Conservation (phyloP, 2,797 vertebrate species). For the Forpus xanthops region DNA sequence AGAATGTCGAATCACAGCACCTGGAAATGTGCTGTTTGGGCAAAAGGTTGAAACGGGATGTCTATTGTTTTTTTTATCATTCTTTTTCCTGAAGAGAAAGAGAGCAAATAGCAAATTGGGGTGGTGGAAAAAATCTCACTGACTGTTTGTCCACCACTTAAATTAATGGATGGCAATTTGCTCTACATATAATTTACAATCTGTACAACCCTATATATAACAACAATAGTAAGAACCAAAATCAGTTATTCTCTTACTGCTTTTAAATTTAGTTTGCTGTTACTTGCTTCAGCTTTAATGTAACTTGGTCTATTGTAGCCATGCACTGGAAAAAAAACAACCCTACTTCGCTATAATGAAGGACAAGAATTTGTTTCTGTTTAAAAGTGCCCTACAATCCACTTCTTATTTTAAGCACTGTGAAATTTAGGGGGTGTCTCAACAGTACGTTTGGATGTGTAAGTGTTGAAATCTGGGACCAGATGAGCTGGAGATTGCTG, state of each 20-base stretch:
- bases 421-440: neutral
- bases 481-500: neutral
- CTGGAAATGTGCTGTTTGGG: neutral
- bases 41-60: neutral
- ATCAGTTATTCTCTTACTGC: neutral
- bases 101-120: neutral
- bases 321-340: rapidly evolving
- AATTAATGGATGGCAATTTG: neutral
- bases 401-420: neutral
- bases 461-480: neutral
- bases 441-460: neutral
- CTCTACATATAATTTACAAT: neutral
- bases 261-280: neutral
- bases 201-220: neutral
- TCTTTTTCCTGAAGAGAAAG: neutral
- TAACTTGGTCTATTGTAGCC: neutral
- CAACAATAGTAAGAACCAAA: neutral
- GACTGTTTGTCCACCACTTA: neutral
- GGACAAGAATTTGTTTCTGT: neutral
- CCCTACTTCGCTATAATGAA: neutral
- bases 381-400: neutral
- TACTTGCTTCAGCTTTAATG: neutral
- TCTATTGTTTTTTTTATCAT: neutral
- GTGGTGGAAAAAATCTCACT: rapidly evolving
- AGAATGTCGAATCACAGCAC: neutral